Base-by-base conservation (phyloP, 2,113 vertebrate species). In the Ancistrus triradiatus region DNA sequence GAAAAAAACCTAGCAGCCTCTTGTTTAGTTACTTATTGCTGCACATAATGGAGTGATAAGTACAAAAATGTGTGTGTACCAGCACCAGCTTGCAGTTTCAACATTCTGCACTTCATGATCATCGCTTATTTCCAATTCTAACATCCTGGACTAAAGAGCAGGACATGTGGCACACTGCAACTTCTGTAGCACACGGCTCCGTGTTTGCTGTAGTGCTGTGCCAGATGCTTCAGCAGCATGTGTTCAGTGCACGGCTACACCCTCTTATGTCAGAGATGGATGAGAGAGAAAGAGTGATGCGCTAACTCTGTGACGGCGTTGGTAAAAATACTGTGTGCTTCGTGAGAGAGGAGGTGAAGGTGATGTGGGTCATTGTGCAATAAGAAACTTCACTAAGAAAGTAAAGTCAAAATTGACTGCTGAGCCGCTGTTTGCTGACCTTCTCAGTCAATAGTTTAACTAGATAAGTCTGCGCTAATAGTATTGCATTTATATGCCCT, bases 141-240 rank as follows among this genome's bases (percentile, higher is more conserved):
- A 42, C n/a, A 14, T 42, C 38, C 14, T 42, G 4, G 38, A n/a
- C 2, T 42, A n/a, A 42, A 2, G 13, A 15, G 38, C 13, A 42
- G 11, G 13, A 4, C 11, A 42, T 42, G 38, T n/a, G 5, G 38
- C 11, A 42, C 11, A 42, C 13, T 42, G 2, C 6, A 14, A n/a
- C 13, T 4, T 42, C n/a, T 42, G 38, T 42, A 42, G 1, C 13
- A n/a, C 27, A 7, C 27, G n/a, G 51, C 53, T 22, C 49, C 48
- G 58, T n/a, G 37, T 35, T 15, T 53, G 59, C 58, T 66, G 51
- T 66, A 31, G 58, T 35, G 50, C 63, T 49, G 35, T 44, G 65
- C 63, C 70, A 72, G 59, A 66, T 67, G 63, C 65, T 62, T 66
- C 28, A 49, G 52, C 63, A 62, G 69, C 59, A 35, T 56, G 63